Evolutionary conservation across 2,888 invertebrate species (phyloP).

Genomic region (Blastobasis adustella): DNA sequence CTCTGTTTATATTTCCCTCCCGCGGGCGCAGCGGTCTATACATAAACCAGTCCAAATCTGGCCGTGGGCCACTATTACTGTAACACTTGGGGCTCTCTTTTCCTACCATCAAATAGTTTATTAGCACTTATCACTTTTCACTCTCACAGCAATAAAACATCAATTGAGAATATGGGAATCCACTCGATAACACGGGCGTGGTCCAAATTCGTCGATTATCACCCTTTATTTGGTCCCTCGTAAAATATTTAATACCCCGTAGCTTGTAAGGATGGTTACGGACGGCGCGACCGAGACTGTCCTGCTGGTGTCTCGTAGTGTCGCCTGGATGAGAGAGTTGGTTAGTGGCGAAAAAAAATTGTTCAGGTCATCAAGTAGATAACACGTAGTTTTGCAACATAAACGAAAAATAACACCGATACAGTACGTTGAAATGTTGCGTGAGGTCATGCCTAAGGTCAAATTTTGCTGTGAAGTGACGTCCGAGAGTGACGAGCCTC

Average conservation of each 20-base stretch:
- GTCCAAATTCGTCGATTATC: conserved; percentile 39
- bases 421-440: no score
- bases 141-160: conserved; percentile 35
- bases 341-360: no score
- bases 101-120: conserved; percentile 32
- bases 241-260: conserved; percentile 48
- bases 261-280: conserved; percentile 28
- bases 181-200: conserved; percentile 34
- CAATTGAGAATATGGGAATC: conserved; percentile 32
- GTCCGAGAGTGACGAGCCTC: no score
- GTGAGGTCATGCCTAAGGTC: no score
- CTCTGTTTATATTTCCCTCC: no score
- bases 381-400: no score
- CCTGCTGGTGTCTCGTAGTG: no score
- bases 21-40: no score
- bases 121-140: conserved; percentile 33
- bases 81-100: conserved; percentile 10
- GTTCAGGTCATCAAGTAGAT: no score
- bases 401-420: no score
- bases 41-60: background rate
- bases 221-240: conserved; percentile 52
- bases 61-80: background rate
- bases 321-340: no score
- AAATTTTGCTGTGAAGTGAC: no score
- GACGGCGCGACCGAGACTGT: conserved; percentile 8